These are phyloP conservation scores for Aleiodes testaceus DNA, from an alignment of 2,888 invertebrate genomes.

Conservation along the genomic window DNA sequence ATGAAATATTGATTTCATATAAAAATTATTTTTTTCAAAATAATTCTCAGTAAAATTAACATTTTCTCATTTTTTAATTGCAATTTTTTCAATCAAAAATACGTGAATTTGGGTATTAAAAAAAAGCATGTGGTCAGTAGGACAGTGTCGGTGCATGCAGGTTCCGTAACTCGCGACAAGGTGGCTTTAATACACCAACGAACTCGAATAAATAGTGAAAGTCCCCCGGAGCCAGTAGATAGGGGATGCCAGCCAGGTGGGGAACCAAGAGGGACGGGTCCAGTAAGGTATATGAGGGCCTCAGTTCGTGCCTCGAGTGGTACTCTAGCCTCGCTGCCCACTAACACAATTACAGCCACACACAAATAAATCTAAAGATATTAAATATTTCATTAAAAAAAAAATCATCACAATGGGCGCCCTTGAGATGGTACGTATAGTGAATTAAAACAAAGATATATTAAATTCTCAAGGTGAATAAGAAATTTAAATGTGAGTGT, in stretches of 20 bases:
- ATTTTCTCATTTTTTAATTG: not conserved
- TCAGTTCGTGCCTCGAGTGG: slow-evolving; percentile 67
- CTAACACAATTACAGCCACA: slow-evolving; percentile 58
- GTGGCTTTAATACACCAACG: slow-evolving; percentile 58
- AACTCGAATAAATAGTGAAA: slow-evolving; percentile 70
- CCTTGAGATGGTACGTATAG: slow-evolving; percentile 69
- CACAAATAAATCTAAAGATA: slow-evolving; percentile 11
- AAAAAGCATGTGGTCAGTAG: slow-evolving; percentile 45
- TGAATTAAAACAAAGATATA: slow-evolving; percentile 22
- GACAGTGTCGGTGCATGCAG: slow-evolving; percentile 54
- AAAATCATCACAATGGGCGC: slow-evolving; percentile 63
- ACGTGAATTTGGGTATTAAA: slow-evolving; percentile 7
- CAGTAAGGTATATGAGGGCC: slow-evolving; percentile 73
- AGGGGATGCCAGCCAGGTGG: slow-evolving; percentile 57
- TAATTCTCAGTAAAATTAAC: no score
- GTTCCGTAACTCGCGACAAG: slow-evolving; percentile 66
- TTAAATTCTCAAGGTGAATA: slow-evolving; percentile 24
- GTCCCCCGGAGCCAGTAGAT: slow-evolving; percentile 58
- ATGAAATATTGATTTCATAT: no score
- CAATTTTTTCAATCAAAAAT: not conserved
- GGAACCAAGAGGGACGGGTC: slow-evolving; percentile 60
- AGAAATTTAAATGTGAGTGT: slow-evolving; percentile 30
- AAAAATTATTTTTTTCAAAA: no score
- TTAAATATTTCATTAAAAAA: slow-evolving; percentile 34
- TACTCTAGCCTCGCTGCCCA: slow-evolving; percentile 71